Evolutionary conservation across 2,113 vertebrate species (phyloP), one percentile per base, ranked within the genome.

Genomic region (Anoura caudifer): DNA sequence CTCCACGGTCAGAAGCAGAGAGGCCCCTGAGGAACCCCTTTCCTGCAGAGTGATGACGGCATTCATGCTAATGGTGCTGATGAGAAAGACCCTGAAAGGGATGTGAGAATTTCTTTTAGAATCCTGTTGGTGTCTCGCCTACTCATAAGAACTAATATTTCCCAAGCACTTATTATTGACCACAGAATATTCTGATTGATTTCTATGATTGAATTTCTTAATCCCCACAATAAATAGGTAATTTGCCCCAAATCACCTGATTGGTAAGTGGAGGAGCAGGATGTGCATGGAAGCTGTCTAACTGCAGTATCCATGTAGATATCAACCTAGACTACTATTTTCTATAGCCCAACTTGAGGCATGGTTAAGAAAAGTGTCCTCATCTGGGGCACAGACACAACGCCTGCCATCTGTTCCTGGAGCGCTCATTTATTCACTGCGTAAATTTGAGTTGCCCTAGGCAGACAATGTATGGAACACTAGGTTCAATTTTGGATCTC

Each of bases 21-120:
- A 98, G 94, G 94, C 97, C 98, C 98, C 97, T 97, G 97, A 98
- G 98, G 98, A 98, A 97, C 96, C 95, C 85, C 96, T 98, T 98
- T 98, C 98, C 90, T 98, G 85, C 96, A 97, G 97, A 98, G 98
- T 97, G 97, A 98, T 97, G 97, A 98, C 77, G 94, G 97, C 95
- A 94, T 98, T 98, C 97, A 54, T 95, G 56, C 80, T 98, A 98
- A 98, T 97, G 97, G 95, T 98, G 97, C 98, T 95, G 95, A 98
- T 97, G 97, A 96, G 97, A 97, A 97, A 95, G 96, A 94, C 90
- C 88, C 96, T 95, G 92, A 96, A 97, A 98, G 95, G 85, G 93
- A 97, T 98, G 97, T 77, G 93, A 96, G 90, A 47, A 97, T 98
- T 98, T 97, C 96, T 96, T 98, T 97, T 96, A 93, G 97, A 97